phyloP scores from a whole-genome alignment of 2,113 vertebrate species.

The Myiozetetes cayanensis region DNA sequence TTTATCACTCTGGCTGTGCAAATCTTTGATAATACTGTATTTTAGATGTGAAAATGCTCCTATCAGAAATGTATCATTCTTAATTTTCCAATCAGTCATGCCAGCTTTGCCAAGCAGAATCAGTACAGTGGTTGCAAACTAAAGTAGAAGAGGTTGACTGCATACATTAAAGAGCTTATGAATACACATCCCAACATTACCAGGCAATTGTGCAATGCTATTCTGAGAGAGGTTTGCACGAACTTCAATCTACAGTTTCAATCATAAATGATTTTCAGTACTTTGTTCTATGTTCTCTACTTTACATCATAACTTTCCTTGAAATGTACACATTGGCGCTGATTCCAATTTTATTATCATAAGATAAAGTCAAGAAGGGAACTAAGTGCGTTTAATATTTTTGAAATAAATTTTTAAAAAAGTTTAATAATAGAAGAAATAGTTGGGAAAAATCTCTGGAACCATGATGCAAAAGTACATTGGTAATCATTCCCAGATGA shows the following conservation, averaged over 20 bases:
- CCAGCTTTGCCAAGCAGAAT: not conserved
- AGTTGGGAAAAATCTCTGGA: not conserved
- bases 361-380: constrained; percentile 61
- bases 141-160: not conserved
- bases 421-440: constrained; percentile 41
- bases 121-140: not conserved
- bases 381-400: constrained; percentile 63
- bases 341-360: constrained; percentile 32
- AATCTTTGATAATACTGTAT: not conserved
- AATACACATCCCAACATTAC: not conserved
- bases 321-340: not conserved
- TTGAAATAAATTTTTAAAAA: constrained; percentile 35
- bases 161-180: constrained; percentile 1
- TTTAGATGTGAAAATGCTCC: not conserved
- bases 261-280: constrained; percentile 23
- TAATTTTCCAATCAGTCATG: constrained; percentile 20
- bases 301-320: constrained; percentile 6
- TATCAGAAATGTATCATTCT: not conserved
- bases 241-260: constrained; percentile 30
- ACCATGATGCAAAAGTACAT: not conserved
- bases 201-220: constrained; percentile 13
- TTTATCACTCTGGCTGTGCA: not conserved
- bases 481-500: constrained; percentile 47
- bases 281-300: constrained; percentile 21
- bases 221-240: not conserved